Evolutionary conservation across 1,140 invertebrate species (phyloP).

Genomic region (Dinoponera quadriceps): DNA sequence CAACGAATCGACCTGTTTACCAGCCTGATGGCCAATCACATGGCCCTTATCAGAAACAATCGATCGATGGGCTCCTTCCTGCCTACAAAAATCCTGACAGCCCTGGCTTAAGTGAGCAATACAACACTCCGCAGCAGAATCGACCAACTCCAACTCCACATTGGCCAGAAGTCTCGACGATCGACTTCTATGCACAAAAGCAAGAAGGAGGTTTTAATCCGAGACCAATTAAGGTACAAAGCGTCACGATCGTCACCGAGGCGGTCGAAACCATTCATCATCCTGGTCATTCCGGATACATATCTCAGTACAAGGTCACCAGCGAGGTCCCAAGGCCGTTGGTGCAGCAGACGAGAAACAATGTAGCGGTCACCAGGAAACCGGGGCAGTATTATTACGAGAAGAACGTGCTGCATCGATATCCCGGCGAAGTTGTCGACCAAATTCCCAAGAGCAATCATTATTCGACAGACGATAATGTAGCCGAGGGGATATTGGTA

Average conservation of each 20-base stretch:
- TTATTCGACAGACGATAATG: not conserved
- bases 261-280: constrained; percentile 30
- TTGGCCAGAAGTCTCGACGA: constrained; percentile 18
- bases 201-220: not conserved
- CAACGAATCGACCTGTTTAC: not conserved
- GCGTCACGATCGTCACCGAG: constrained; percentile 64
- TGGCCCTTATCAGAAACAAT: constrained; percentile 25
- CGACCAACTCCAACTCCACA: not conserved
- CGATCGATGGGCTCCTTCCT: not conserved
- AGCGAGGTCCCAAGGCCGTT: constrained; percentile 66
- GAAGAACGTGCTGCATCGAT: constrained; percentile 86
- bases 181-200: not conserved
- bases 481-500: not conserved
- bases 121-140: not conserved
- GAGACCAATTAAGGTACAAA: constrained; percentile 61
- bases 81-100: not conserved
- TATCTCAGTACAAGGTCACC: constrained; percentile 22
- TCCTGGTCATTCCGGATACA: constrained; percentile 22
- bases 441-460: constrained; percentile 45
- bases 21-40: not conserved
- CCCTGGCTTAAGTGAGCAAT: not conserved
- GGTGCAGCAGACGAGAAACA: constrained; percentile 13
- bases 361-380: constrained; percentile 2
- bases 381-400: constrained; percentile 86
- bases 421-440: constrained; percentile 79